Evolutionary conservation across 1,140 invertebrate genomes (phyloP).

Genomic region (Trissolcus basalis): DNA sequence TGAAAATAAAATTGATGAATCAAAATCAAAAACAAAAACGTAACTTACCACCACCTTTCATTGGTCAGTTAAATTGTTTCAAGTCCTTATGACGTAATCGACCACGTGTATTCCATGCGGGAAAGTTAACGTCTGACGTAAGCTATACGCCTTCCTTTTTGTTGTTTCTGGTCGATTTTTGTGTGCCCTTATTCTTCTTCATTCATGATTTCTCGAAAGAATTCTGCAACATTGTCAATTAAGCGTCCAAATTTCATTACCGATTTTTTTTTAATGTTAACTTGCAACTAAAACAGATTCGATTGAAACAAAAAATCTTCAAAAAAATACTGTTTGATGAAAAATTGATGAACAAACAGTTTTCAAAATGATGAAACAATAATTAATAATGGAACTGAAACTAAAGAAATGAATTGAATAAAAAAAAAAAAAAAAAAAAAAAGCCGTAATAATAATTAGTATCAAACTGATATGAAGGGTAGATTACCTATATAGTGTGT

Average conservation of each 20-base stretch:
- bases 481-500: slow-evolving; percentile 9
- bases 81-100: slow-evolving; percentile 68
- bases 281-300: too few relatives aligned
- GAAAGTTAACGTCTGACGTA: slow-evolving; percentile 60
- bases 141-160: slow-evolving; percentile 64
- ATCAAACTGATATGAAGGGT: slow-evolving; percentile 37
- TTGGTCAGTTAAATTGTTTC: slow-evolving; percentile 54
- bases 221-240: slow-evolving; percentile 1
- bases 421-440: too few relatives aligned
- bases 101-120: slow-evolving; percentile 69
- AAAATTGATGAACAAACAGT: too few relatives aligned
- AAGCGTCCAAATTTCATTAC: too few relatives aligned
- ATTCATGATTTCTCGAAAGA: slow-evolving; percentile 71
- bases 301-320: too few relatives aligned
- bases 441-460: too few relatives aligned
- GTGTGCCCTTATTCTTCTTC: slow-evolving; percentile 62
- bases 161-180: slow-evolving; percentile 65
- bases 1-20: too few relatives aligned
- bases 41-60: slow-evolving; percentile 50
- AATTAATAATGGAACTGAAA: too few relatives aligned
- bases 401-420: too few relatives aligned
- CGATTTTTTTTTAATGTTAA: too few relatives aligned
- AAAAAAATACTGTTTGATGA: too few relatives aligned
- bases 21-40: slow-evolving; percentile 5
- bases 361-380: too few relatives aligned